Evolutionary conservation across 1,140 invertebrate genomes (phyloP).

Genomic region (Globodera rostochiensis): DNA sequence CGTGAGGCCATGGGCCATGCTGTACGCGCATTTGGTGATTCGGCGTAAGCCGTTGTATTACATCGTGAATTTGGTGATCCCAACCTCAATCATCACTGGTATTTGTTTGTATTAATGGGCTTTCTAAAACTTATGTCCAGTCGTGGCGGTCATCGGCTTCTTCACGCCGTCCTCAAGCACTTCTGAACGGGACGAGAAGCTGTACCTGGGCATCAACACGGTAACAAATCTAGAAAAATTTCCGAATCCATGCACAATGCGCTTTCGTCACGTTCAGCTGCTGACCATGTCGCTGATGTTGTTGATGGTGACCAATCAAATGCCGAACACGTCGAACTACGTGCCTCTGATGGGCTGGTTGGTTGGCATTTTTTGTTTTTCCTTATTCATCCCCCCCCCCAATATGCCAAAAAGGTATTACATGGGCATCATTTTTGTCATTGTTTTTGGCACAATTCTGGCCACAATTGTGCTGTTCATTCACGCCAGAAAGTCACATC

Average conservation of each 20-base stretch:
- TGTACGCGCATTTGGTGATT: slow-evolving; percentile 64
- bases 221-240: slow-evolving; percentile 9
- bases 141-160: slow-evolving; percentile 62
- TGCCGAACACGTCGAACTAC: slow-evolving; percentile 63
- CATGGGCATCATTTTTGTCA: slow-evolving; percentile 64
- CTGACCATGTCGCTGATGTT: slow-evolving; percentile 63
- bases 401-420: slow-evolving; percentile 38
- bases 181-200: slow-evolving; percentile 61
- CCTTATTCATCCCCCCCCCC: neutral
- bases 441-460: slow-evolving; percentile 60
- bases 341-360: slow-evolving; percentile 60
- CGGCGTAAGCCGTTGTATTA: slow-evolving; percentile 63
- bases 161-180: slow-evolving; percentile 63
- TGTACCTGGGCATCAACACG: slow-evolving; percentile 64
- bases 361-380: slow-evolving; percentile 22
- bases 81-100: slow-evolving; percentile 59
- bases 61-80: slow-evolving; percentile 62
- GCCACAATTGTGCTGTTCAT: slow-evolving; percentile 56
- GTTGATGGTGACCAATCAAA: slow-evolving; percentile 61
- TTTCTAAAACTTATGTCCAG: slow-evolving; percentile 37
- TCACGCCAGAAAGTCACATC: slow-evolving; percentile 32
- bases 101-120: neutral
- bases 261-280: slow-evolving; percentile 28
- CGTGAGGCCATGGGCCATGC: slow-evolving; percentile 60
- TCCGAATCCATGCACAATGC: slow-evolving; percentile 15